These are phyloP conservation scores for Brachyhypopomus gauderio DNA, from an alignment of 2,113 vertebrate species.

Conservation along the genomic window DNA sequence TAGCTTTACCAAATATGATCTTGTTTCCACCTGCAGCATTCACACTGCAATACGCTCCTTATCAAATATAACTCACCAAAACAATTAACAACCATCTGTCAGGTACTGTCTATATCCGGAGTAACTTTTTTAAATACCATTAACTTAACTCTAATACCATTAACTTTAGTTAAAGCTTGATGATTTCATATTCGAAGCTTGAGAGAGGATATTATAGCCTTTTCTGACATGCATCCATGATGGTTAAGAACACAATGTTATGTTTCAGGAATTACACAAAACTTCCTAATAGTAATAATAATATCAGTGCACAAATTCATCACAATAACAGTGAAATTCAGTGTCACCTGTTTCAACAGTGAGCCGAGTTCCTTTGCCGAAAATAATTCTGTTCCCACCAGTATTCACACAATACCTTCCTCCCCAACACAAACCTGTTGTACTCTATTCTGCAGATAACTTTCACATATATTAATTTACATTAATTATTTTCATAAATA, in stretches of 20 bases:
- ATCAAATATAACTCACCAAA: slow-evolving; percentile 33
- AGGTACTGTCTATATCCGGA: neutral
- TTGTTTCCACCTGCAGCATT: slow-evolving; percentile 42
- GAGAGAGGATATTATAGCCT: too few species aligned
- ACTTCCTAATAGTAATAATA: neutral
- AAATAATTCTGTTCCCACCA: slow-evolving; percentile 23
- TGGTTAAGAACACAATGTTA: too few species aligned
- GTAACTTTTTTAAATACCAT: neutral
- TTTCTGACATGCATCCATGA: too few species aligned
- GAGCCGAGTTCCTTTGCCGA: slow-evolving; percentile 48
- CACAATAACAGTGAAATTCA: neutral
- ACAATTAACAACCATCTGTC: neutral
- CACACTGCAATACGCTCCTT: slow-evolving; percentile 53
- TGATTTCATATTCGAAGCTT: too few species aligned
- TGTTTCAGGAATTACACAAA: too few species aligned
- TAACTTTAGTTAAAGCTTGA: too few species aligned
- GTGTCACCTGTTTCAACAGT: slow-evolving; percentile 48
- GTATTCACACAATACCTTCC: slow-evolving; percentile 45
- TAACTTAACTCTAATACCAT: too few species aligned
- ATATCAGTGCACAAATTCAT: neutral
- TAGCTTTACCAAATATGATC: slow-evolving; percentile 48
- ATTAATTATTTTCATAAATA: too few species aligned
- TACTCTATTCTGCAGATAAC: neutral
- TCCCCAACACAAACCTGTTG: slow-evolving; percentile 39
- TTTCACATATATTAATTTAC: neutral